phyloP scores from a whole-genome alignment of 2,113 vertebrate species.

The Cynopterus brachyotis region DNA sequence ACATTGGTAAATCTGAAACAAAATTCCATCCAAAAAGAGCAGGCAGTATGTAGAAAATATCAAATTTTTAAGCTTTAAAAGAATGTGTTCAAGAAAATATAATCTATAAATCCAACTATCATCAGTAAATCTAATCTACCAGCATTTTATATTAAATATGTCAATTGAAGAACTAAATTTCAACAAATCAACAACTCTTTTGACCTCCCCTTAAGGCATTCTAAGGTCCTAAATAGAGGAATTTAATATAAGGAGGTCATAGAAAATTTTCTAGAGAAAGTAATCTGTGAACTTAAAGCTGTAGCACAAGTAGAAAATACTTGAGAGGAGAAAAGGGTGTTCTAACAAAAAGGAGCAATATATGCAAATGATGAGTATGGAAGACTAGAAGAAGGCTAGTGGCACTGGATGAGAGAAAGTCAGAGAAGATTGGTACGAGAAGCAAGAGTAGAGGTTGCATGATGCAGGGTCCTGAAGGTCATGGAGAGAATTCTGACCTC shows the following conservation, averaged over 20 bases:
- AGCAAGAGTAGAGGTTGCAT: background rate
- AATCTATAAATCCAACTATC: background rate
- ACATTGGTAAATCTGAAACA: background rate
- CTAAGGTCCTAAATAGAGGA: background rate
- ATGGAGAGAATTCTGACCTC: background rate
- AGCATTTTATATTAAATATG: background rate
- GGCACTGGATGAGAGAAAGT: background rate
- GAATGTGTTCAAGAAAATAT: background rate
- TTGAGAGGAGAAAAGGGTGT: background rate
- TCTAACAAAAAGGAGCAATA: background rate
- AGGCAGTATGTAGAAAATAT: background rate
- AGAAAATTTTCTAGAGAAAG: background rate
- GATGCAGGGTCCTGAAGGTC: background rate
- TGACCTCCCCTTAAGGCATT: background rate
- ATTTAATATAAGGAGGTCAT: background rate
- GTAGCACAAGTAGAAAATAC: background rate
- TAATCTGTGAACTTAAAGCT: background rate
- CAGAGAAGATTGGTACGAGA: background rate
- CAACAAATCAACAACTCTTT: background rate
- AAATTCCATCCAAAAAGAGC: background rate
- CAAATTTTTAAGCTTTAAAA: background rate
- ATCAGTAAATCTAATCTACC: background rate
- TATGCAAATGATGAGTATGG: background rate
- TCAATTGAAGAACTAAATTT: background rate
- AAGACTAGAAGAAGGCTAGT: background rate